Conservation (phyloP, 2,113 vertebrate genomes). For the Hippocampus comes region DNA sequence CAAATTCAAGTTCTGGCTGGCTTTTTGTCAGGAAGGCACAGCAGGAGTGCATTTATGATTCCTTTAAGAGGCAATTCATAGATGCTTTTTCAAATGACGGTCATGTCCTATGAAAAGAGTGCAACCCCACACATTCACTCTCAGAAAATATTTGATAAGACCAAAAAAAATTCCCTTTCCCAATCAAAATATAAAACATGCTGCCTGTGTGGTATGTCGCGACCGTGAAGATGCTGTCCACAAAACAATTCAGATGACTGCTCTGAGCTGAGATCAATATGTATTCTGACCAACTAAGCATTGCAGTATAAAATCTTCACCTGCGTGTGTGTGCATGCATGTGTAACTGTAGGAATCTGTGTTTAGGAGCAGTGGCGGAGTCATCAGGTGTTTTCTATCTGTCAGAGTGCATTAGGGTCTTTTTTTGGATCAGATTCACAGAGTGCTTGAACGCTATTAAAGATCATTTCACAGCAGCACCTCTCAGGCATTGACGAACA, state of each 20-base stretch:
- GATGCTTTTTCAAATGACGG: not conserved
- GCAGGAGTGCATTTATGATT: not conserved
- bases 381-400: constrained; percentile 88
- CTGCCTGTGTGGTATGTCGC: constrained; percentile 6
- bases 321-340: constrained; percentile 9
- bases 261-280: constrained; percentile 48
- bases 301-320: constrained; percentile 28
- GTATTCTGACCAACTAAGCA: constrained; percentile 54
- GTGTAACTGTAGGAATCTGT: constrained; percentile 5
- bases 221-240: constrained; percentile 28
- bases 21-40: constrained; percentile 21
- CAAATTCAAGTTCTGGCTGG: constrained; percentile 27
- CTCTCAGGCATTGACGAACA: constrained; percentile 87
- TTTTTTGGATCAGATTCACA: constrained; percentile 79
- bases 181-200: not conserved
- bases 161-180: not conserved
- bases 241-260: constrained; percentile 25
- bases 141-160: not conserved
- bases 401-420: constrained; percentile 57
- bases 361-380: constrained; percentile 32
- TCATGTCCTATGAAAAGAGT: not conserved
- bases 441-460: constrained; percentile 93
- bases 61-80: constrained; percentile 2
- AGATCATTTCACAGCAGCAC: constrained; percentile 83
- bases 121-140: not conserved